Evolutionary conservation across 2,888 invertebrate genomes (phyloP), one percentile per base, ranked within the genome.

Genomic region (Bibio marci): DNA sequence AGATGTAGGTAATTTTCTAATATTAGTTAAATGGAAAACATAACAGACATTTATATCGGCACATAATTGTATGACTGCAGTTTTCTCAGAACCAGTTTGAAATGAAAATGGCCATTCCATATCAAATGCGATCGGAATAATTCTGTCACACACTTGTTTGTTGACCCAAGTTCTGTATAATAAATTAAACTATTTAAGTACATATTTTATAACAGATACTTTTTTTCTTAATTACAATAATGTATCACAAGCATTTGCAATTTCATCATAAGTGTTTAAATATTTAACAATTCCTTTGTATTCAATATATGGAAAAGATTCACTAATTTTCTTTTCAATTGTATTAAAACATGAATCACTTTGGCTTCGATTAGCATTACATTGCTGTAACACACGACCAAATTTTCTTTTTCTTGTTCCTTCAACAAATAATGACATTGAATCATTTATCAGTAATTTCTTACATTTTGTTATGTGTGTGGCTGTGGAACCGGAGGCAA

Each of bases 81-180:
- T 67, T 56, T 67, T 73, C 2, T 69, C 71, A 17, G 69, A 58
- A 4, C 72, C 73, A 1, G 67, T 69, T 56, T 68, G 59, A 49
- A 67, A 74, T 40, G 57, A 65, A 48, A 74, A 73, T 5, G 73
- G 73, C 76, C 76, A 76, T 52, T 76, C 76, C 55, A 74, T 61
- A 50, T 76, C 76, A 50, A 76, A 76, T 4, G 76, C 73, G 43
- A 76, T 54, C 4, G 70, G 65, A 28, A 71, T 55, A 15, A 61
- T 45, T 4, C 58, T 57, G 17, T 50, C 50, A 12, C 45, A 37
- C 39, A 40, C 4, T 50, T 58, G 53, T 19, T 49, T 49, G 3
- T 57, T 51, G 2, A 61, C 55, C 57, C 57, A 59, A 48, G 54
- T 51, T 43, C 59, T 59, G n/a, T n/a, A n/a, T n/a, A n/a, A n/a